phyloP scores from a whole-genome alignment of 2,888 invertebrate species.

The Blastobasis adustella region DNA sequence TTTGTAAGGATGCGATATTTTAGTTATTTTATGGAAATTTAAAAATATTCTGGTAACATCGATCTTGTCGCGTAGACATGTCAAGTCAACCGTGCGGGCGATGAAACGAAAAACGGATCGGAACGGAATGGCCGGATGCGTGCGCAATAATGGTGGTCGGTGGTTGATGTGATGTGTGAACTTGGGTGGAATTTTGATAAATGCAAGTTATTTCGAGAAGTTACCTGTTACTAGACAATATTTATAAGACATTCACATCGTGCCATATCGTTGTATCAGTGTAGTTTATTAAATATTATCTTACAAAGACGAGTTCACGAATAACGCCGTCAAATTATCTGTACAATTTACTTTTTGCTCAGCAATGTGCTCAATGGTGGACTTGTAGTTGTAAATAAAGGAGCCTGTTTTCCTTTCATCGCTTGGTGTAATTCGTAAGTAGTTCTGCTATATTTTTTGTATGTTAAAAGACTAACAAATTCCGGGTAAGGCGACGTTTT shows the following conservation, averaged over 20 bases:
- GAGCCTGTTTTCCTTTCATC: conserved; percentile 2
- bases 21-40: not conserved
- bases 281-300: conserved; percentile 17
- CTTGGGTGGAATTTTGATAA: conserved; percentile 26
- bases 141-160: conserved; percentile 34
- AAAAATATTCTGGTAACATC: conserved; percentile 6
- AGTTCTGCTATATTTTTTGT: not conserved
- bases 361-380: conserved; percentile 40
- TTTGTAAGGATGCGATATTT: not conserved
- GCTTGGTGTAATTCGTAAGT: conserved; percentile 18
- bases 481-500: not conserved
- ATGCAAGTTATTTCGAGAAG: conserved; percentile 17
- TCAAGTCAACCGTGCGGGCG: conserved; percentile 3
- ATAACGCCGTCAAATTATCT: conserved; percentile 34
- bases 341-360: conserved; percentile 34
- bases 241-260: conserved; percentile 7
- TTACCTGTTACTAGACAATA: conserved; percentile 14
- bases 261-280: conserved; percentile 24
- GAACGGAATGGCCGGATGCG: conserved; percentile 24
- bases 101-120: not conserved
- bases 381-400: conserved; percentile 39
- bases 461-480: too few relatives aligned
- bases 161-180: conserved; percentile 15
- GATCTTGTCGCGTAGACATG: conserved; percentile 2
- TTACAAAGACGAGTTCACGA: conserved; percentile 20